These are phyloP conservation scores for Streptopelia turtur DNA, from an alignment of 2,797 vertebrate genomes.

Conservation along the genomic window DNA sequence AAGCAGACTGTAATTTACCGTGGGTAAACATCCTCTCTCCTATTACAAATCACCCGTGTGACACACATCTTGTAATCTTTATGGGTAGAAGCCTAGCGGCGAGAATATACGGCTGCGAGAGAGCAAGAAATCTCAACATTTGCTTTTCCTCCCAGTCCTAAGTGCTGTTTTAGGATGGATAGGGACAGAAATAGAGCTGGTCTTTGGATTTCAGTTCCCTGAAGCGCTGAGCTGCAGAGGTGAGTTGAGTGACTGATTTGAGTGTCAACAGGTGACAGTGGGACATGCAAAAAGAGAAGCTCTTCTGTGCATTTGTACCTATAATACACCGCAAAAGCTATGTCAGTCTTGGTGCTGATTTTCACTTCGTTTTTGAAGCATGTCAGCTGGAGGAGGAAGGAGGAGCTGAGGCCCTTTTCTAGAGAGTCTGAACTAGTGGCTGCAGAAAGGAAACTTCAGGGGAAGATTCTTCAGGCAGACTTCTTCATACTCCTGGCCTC, in stretches of 20 bases:
- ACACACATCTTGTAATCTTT: constrained; percentile 33
- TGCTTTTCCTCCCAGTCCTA: neutral
- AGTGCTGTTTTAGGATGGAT: neutral
- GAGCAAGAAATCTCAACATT: neutral
- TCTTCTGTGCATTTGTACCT: neutral
- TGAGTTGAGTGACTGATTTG: neutral
- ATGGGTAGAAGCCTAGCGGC: neutral
- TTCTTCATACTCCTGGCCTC: neutral
- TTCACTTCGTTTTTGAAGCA: neutral
- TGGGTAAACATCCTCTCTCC: neutral
- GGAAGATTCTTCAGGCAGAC: neutral
- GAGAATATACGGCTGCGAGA: neutral
- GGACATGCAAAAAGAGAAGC: neutral
- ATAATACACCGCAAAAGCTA: neutral
- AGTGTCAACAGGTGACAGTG: neutral
- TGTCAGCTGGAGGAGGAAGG: neutral
- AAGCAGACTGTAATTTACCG: constrained; percentile 38
- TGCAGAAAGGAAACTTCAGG: neutral
- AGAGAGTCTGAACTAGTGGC: neutral
- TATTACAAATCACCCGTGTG: constrained; percentile 48
- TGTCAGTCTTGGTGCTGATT: neutral
- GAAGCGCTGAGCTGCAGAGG: neutral
- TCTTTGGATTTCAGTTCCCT: neutral
- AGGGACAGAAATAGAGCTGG: neutral
- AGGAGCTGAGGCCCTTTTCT: neutral